Evolutionary conservation across 2,113 vertebrate genomes (phyloP).

Genomic region (Ptyas mucosa): DNA sequence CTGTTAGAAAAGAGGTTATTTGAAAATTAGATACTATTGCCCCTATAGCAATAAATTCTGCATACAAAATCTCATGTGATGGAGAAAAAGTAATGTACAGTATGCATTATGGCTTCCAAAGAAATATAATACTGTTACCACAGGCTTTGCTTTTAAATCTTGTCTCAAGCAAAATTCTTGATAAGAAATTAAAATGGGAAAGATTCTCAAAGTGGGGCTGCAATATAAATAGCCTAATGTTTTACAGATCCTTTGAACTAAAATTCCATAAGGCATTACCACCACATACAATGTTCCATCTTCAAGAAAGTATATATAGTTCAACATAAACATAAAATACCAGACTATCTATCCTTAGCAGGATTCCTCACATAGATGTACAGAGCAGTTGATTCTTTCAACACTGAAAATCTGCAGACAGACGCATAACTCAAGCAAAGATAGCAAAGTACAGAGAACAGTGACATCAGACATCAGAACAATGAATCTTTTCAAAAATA

Average conservation of each 20-base stretch:
- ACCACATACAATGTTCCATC: not conserved
- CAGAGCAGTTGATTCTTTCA: not conserved
- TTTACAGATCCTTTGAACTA: not conserved
- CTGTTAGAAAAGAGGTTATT: not conserved
- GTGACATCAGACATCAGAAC: not conserved
- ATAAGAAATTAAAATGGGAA: not conserved
- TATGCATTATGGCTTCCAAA: not conserved
- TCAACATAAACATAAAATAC: not conserved
- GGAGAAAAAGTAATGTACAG: not conserved
- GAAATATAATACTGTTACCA: not conserved
- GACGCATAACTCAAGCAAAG: not conserved
- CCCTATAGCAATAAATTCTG: not conserved
- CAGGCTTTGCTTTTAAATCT: not conserved
- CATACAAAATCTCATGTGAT: not conserved
- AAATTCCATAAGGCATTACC: not conserved
- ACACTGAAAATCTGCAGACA: not conserved
- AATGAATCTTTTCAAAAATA: not conserved
- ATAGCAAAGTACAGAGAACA: not conserved
- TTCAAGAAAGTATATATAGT: not conserved
- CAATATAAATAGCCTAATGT: not conserved
- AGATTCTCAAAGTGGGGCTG: not conserved
- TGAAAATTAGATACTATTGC: not conserved
- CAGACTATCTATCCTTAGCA: not conserved
- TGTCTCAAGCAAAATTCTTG: not conserved
- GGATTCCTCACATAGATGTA: not conserved